Evolutionary conservation across 2,888 invertebrate species (phyloP), one percentile per base, ranked within the genome.

Genomic region (Drosophila cognata): DNA sequence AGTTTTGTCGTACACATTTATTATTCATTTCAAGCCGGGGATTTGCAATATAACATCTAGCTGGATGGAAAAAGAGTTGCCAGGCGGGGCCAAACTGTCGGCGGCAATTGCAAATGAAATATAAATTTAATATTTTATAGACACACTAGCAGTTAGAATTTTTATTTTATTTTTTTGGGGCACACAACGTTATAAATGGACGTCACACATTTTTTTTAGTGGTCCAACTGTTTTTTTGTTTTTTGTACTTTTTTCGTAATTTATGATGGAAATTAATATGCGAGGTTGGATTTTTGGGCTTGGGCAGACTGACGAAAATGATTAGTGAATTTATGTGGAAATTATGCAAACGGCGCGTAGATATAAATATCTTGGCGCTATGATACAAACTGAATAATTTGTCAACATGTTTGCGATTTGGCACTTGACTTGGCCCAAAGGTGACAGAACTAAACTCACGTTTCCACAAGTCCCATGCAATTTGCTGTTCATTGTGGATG

Each of bases 101-200:
- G 65, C 87, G 90, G 81, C 87, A 90, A 87, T 87, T 87, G 89
- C 87, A 88, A 81, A 79, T 90, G 89, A 87, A 81, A 87, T 90
- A 87, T 88, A 90, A 88, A 89, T 86, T 86, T 86, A 85, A 88
- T 89, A 86, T 86, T 80, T 86, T 85, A 88, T 76, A 82, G 80
- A 89, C 76, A 89, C 71, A 51, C 56, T 46, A 59, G 38, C 63
- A 70, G 61, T 59, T 52, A 59, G 77, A 68, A 74, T 63, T 35
- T 53, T 16, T 52, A 33, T n/a, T 13, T 18, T 28, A 63, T 77
- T 50, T 13, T 70, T 77, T 52, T 11, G 41, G 58, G 71, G 55
- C 56, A 43, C 52, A 51, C 53, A 66, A 38, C 43, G 59, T 76
- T 78, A 72, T 64, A 78, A 83, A 79, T 84, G 74, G 59, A 69